Base-by-base conservation (phyloP, 2,888 invertebrate species). In the Acanthoscelides obtectus region DNA sequence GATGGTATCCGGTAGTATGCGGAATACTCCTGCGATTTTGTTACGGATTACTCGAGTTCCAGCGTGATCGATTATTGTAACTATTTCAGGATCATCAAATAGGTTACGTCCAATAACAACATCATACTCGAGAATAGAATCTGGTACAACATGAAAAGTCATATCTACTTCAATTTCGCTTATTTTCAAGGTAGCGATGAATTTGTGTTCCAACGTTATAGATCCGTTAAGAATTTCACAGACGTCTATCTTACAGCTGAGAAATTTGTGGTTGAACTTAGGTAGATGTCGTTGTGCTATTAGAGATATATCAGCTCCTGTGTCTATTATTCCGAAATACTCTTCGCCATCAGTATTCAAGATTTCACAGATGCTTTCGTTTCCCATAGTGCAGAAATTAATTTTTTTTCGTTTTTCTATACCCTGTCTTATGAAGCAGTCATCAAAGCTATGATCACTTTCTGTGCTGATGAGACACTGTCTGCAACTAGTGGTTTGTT, bases 361-460 rank as follows among this genome's bases (percentile, higher is more conserved):
- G 12, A 12, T 27, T 65, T 72, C 67, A n/a, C n/a, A n/a, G n/a
- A n/a, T n/a, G n/a, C n/a, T n/a, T 17, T n/a, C 22, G 45, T 27
- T 71, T 64, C 72, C 72, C 20, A 22, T 45, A 21, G 64, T 63
- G 64, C 75, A 71, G 45, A 74, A 27, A 69, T 74, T 74, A 12
- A 75, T 69, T 8, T 68, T 73, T 27, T 69, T 22, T 2, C 75
- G 64, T 69, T 71, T 69, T 22, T 76, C 75, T 20, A 76, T 75
- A 64, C 69, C 63, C 22, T 72, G 69, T 66, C 72, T 70, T 0
- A 67, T 69, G 69, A 73, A 77, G 71, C 72, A 76, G 22, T 69
- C 68, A 22, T 73, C 69, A 45, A 66, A 70, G 17, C n/a, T 71
- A 45, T 77, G n/a, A n/a, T n/a, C n/a, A n/a, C n/a, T n/a, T n/a